Base-by-base conservation (phyloP, 1,140 invertebrate genomes). In the Metaphire vulgaris region DNA sequence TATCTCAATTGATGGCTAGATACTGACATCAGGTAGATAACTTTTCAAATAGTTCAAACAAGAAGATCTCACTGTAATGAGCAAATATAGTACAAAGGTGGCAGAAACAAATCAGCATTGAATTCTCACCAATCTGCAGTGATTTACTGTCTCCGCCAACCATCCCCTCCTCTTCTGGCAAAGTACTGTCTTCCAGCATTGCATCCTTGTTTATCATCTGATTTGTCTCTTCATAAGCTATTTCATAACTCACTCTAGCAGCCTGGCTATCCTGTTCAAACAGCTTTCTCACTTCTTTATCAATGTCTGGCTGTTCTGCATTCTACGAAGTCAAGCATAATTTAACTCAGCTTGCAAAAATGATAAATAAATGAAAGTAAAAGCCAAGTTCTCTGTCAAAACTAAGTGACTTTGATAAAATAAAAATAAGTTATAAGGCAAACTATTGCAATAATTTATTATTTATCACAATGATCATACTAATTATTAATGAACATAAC, bases 261-360 rank as follows among this genome's bases (percentile, higher is more conserved):
- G 95, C 94, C 83, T 97, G 94, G 84, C 94, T 94, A 84, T 97
- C 96, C n/a, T 91, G 91, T 80, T 94, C 89, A 16, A 99, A 88
- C 28, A 99, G 86, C 74, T 95, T 87, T 85, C 97, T 97, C 21
- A 91, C 90, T 89, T 98, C 96, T 85, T 98, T 98, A 84, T 99
- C 97, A 80, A 98, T 96, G 88, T 98, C 96, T 0, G 95, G 95
- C 69, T 95, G 94, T 87, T 99, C 97, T 0, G 96, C 84, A 87
- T 94, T 96, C 86, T 89, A 77, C 65, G 81, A 77, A 74, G 30
- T n/a, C n/a, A n/a, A n/a, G n/a, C n/a, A n/a, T n/a, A n/a, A n/a
- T n/a, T n/a, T n/a, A n/a, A n/a, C n/a, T n/a, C n/a, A n/a, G n/a
- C n/a, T n/a, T n/a, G n/a, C n/a, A n/a, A n/a, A n/a, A n/a, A n/a